Evolutionary conservation across 2,113 vertebrate genomes (phyloP), one percentile per base, ranked within the genome.

Genomic region (Pangasianodon hypophthalmus): DNA sequence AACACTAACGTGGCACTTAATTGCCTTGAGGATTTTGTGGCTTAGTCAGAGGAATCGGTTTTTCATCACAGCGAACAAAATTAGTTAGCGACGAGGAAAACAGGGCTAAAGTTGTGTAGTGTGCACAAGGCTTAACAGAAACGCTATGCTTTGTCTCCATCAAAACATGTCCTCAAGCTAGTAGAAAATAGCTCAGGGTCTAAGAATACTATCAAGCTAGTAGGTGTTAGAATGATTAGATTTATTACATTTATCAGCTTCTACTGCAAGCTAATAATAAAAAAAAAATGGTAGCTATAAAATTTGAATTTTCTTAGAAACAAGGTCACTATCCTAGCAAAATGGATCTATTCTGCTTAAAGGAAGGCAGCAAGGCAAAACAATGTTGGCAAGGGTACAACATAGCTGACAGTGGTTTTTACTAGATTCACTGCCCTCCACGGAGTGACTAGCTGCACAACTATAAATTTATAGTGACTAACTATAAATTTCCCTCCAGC

Each of bases 401-500:
- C 14, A 64, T 9, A 24, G 46, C 81, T 6, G 24, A 87, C 52
- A 60, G 29, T 41, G 60, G 48, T 77, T 88, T 77, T 50, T 62
- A 73, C 37, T 32, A 62, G 50, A 37, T 80, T 37, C 67, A 77
- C 26, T 81, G 58, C 16, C 26, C 21, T 32, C 48, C 54, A 37
- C 32, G 7, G 67, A 29, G 16, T 24, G 62, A 73, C 26, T 77
- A 37, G 1, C 37, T 37, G 37, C 37, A 37, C 37, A 52, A 87
- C 79, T 10, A 60, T 77, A 84, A 82, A 90, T 80, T 86, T 50
- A 37, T 37, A 29, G 16, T 24, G 62, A 73, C 26, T 77, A 52
- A 87, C 79, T 10, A 60, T 77, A 84, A 82, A 90, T 80, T 86
- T 50, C 48, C 75, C 50, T 62, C 44, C 24, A n/a, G 6, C 75